Evolutionary conservation across 2,888 invertebrate genomes (phyloP), one percentile per base, ranked within the genome.

Genomic region (Lochmaea crataegi): DNA sequence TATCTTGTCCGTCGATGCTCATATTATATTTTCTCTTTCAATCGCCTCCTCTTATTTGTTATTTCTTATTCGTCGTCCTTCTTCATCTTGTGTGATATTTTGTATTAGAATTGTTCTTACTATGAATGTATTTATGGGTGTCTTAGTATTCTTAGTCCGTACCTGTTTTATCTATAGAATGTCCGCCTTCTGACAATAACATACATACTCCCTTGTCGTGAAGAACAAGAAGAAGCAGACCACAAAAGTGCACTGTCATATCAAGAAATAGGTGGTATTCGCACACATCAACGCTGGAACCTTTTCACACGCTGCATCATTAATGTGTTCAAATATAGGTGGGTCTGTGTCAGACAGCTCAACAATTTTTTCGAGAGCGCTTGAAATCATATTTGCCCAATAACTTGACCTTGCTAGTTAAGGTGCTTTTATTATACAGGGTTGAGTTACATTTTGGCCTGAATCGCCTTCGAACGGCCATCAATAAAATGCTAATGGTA

Each of bases 241-340:
- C 76, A 78, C 68, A 73, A 79, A 78, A 78, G 66, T 79, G 79
- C 80, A 79, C 72, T 81, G 80, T 81, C 79, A 80, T 80, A 80
- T 80, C 68, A 77, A 71, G 65, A 72, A 72, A 65, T 14, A 78
- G 77, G 80, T 82, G 82, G 82, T 82, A 82, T 83, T 82, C 82
- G 83, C 83, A 82, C 80, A 81, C 76, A 78, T 77, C 45, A 76
- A n/a, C n/a, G n/a, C n/a, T n/a, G n/a, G n/a, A n/a, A 75, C 76
- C 79, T 78, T 80, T 83, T 82, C 83, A 82, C 82, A 82, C 82
- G 83, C 80, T 82, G 78, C 81, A 78, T 76, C 80, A 78, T 80
- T 78, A 80, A 77, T 79, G 68, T 79, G 78, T 81, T 80, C 80
- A 83, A 83, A 83, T 81, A 82, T 80, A 81, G 83, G 82, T 82